These are phyloP conservation scores for Polyergus mexicanus DNA, from an alignment of 1,140 invertebrate species.

Conservation along the genomic window DNA sequence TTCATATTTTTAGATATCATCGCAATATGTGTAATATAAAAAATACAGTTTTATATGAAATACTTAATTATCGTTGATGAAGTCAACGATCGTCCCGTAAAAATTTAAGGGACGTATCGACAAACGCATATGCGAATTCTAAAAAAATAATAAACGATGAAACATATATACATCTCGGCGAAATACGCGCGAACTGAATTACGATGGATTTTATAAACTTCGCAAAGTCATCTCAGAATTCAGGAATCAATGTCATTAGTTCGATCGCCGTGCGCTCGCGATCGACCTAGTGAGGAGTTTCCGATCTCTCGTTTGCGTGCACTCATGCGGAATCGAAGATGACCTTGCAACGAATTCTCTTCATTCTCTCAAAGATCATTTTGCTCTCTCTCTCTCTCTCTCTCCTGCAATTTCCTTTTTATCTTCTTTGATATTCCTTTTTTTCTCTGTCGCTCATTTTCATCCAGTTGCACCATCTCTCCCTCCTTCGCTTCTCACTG, in stretches of 20 bases:
- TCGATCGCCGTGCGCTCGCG: background rate
- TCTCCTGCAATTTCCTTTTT: background rate
- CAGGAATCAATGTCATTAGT: constrained; percentile 44
- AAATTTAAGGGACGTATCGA: background rate
- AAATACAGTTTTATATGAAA: background rate
- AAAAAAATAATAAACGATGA: constrained; percentile 13
- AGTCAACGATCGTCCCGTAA: background rate
- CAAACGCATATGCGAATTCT: background rate
- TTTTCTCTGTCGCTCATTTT: background rate
- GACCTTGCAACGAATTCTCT: background rate
- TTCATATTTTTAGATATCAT: too few species aligned
- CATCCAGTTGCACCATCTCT: constrained; percentile 22
- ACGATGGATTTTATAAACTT: constrained; percentile 33
- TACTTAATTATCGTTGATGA: background rate
- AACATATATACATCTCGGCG: background rate
- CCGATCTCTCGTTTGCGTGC: background rate
- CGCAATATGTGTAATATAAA: background rate
- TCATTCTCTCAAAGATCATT: constrained; percentile 21
- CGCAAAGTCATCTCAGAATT: constrained; percentile 36
- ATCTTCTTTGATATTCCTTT: constrained; percentile 2
- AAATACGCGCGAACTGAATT: constrained; percentile 19
- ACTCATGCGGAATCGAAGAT: background rate
- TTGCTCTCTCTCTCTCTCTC: background rate
- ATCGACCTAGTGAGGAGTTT: constrained; percentile 46
- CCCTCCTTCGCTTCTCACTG: background rate